phyloP scores from a whole-genome alignment of 23 tunicate genomes.

The Ciona savignyi region DNA sequence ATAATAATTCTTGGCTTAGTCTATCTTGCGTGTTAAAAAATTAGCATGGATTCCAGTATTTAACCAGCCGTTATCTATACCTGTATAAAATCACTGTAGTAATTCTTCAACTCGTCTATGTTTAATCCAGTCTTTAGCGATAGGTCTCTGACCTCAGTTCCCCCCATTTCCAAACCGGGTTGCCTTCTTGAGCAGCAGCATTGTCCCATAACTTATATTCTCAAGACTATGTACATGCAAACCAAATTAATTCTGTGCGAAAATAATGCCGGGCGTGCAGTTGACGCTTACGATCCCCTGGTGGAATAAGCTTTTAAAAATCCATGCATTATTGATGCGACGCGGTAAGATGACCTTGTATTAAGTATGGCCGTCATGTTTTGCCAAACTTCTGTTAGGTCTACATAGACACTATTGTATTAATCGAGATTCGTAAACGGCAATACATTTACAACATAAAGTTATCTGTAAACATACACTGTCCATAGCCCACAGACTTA shows the following conservation, averaged over 20 bases:
- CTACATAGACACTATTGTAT: too few species aligned
- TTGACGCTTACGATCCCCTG: not conserved
- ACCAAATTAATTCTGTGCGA: not conserved
- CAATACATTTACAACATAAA: too few species aligned
- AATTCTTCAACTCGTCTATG: slow-evolving; percentile 34
- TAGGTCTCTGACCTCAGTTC: slow-evolving; percentile 23
- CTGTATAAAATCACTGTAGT: slow-evolving; percentile 52
- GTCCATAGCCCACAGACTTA: too few species aligned
- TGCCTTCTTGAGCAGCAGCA: slow-evolving; percentile 36
- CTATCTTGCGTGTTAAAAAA: too few species aligned
- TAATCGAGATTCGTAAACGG: too few species aligned
- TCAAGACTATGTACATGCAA: not conserved
- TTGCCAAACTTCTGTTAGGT: too few species aligned
- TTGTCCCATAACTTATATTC: slow-evolving; percentile 51
- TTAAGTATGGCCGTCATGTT: too few species aligned
- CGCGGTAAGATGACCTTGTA: too few species aligned
- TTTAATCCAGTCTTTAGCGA: slow-evolving; percentile 48
- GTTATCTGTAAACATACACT: too few species aligned
- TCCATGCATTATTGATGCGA: not conserved
- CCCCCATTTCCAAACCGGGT: not conserved
- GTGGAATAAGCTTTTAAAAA: not conserved
- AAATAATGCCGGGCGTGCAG: not conserved
- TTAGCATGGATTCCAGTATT: too few species aligned
- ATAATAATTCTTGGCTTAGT: too few species aligned
- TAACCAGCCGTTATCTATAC: too few species aligned